phyloP scores from a whole-genome alignment of 2,888 invertebrate species.

The Eubasilissa splendida region DNA sequence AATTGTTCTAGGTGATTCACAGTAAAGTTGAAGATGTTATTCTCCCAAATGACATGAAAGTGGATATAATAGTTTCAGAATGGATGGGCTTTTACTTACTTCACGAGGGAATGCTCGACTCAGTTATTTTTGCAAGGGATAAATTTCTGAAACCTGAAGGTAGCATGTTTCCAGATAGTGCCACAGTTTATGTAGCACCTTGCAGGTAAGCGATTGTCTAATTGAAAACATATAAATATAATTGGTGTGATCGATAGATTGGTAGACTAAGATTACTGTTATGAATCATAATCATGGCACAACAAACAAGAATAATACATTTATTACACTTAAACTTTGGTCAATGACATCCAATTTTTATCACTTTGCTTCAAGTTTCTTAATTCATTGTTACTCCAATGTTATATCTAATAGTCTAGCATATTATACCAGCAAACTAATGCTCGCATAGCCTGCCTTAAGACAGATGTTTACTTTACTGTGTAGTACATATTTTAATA shows the following conservation, averaged over 20 bases:
- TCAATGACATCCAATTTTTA: too few species aligned
- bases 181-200: constrained; percentile 75
- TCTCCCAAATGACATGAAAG: constrained; percentile 77
- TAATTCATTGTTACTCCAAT: too few species aligned
- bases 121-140: constrained; percentile 87
- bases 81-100: constrained; percentile 99
- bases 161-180: constrained; percentile 82
- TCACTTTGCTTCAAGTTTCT: too few species aligned
- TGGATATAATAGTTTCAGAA: constrained; percentile 94
- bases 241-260: background rate
- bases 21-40: constrained; percentile 83
- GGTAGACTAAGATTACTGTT: too few species aligned
- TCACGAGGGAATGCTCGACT: constrained; percentile 96
- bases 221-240: background rate
- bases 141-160: constrained; percentile 83
- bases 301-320: too few species aligned
- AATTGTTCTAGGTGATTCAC: constrained; percentile 76
- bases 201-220: constrained; percentile 68
- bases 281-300: too few species aligned
- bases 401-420: too few species aligned
- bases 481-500: too few species aligned
- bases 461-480: too few species aligned
- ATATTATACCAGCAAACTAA: too few species aligned
- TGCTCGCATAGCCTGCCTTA: too few species aligned
- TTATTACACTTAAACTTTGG: too few species aligned